Evolutionary conservation across 2,113 vertebrate genomes (phyloP), one percentile per base, ranked within the genome.

Genomic region (Podocnemis expansa): DNA sequence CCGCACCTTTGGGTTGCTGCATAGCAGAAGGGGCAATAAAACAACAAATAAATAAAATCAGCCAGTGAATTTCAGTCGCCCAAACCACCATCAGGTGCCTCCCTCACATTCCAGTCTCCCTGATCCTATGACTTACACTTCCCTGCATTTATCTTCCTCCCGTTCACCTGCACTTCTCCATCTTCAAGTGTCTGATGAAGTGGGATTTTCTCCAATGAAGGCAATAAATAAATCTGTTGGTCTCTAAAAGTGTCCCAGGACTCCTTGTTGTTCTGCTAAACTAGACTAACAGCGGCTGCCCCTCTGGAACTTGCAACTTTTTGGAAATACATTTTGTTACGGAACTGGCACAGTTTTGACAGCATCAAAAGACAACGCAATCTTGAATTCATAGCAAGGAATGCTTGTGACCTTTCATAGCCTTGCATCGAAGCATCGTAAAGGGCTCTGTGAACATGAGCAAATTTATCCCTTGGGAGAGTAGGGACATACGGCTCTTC

Each of bases 371-470:
- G 14, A 29, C 16, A 31, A 31, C 2, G 45, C 43, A 43, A 45
- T 5, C 70, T 25, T 24, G 38, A 24, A 76, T 43, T 45, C 41
- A 7, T 24, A 76, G 38, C 12, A 29, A n/a, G 34, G n/a, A 27
- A 79, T 1, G 2, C 58, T 93, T 25, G 9, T 3, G 27, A 51
- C 19, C 60, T 31, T 47, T 56, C 75, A 24, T 56, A 14, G 89
- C 49, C 29, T 8, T 3, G 27, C 38, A 2, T 1, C 41, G 25
- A 16, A 88, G 78, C 78, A 0, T 4, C 12, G 10, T 0, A 19
- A 0, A 1, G 11, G 19, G 63, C 25, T 47, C n/a, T 25, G 29
- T 14, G 27, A 22, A 63, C 4, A 21, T 1, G 45, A 70, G 11
- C 43, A 54, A 43, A 27, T n/a, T 67, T 13, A 45, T 22, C 19